Conservation (phyloP, 2,888 invertebrate species). For the Desoria tigrina region DNA sequence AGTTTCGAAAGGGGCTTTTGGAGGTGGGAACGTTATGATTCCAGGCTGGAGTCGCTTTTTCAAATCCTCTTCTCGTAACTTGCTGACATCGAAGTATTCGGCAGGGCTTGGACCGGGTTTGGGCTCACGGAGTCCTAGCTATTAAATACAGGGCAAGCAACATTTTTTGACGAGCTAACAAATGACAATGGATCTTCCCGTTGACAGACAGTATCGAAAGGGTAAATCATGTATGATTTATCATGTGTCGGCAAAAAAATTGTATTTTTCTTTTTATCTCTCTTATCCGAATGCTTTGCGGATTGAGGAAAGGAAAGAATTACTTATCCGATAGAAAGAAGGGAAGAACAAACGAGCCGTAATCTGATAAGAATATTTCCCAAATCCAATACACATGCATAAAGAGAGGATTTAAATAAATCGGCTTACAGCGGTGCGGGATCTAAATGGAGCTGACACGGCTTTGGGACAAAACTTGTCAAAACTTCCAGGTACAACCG, state of each 20-base stretch:
- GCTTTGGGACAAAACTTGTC: constrained; percentile 39
- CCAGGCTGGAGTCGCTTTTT: constrained; percentile 28
- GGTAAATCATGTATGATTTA: not conserved
- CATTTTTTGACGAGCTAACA: no score
- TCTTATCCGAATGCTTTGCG: no score
- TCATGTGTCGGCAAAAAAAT: no score
- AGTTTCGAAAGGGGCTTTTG: constrained; percentile 36
- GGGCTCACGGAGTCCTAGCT: constrained; percentile 13
- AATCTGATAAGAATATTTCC: no score
- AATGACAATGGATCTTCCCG: no score
- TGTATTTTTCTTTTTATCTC: no score
- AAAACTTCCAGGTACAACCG: constrained; percentile 13
- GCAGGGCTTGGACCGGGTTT: constrained; percentile 34
- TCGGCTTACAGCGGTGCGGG: constrained; percentile 21
- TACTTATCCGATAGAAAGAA: no score
- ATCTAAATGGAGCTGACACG: constrained; percentile 48
- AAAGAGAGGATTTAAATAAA: no score
- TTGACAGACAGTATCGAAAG: no score
- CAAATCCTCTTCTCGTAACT: constrained; percentile 30
- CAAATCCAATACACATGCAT: no score
- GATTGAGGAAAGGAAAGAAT: no score
- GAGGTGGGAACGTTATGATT: constrained; percentile 31
- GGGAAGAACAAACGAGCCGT: no score
- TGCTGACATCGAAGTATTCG: constrained; percentile 26
- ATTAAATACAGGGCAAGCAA: not conserved